These are phyloP conservation scores for Mastomys coucha DNA, from an alignment of 2,113 vertebrate genomes.

Conservation along the genomic window DNA sequence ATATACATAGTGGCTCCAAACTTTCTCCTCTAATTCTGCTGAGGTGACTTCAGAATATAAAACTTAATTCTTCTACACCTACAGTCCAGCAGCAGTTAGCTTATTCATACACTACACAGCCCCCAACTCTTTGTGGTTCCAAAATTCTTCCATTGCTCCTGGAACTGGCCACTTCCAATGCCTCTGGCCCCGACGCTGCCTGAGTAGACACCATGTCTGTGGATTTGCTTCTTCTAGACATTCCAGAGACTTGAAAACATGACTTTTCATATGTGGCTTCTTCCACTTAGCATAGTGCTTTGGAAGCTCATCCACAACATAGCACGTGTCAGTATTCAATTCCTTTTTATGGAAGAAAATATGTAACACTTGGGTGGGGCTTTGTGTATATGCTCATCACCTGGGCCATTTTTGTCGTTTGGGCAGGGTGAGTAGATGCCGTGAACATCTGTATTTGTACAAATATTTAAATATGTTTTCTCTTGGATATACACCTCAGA, in stretches of 20 bases:
- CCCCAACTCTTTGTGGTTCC: not conserved
- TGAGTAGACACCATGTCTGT: too few relatives aligned
- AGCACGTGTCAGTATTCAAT: too few relatives aligned
- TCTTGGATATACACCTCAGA: not conserved
- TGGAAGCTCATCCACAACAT: not conserved
- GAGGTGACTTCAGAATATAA: not conserved
- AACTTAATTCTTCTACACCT: not conserved
- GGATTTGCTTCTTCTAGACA: not conserved
- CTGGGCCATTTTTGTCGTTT: not conserved
- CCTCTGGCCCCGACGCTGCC: not conserved
- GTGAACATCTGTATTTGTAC: not conserved
- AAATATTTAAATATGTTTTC: not conserved
- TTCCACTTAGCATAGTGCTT: not conserved
- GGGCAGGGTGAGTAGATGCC: not conserved
- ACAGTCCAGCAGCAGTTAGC: not conserved
- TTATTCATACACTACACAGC: not conserved
- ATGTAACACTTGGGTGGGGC: not conserved
- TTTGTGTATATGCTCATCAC: not conserved
- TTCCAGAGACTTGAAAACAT: not conserved
- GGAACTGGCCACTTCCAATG: too few relatives aligned
- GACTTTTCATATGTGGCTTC: not conserved
- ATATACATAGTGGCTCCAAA: not conserved
- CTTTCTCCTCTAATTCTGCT: not conserved
- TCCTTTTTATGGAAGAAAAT: not conserved
- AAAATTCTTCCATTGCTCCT: not conserved